phyloP scores from a whole-genome alignment of 1,140 invertebrate genomes.

The Solen grandis region DNA sequence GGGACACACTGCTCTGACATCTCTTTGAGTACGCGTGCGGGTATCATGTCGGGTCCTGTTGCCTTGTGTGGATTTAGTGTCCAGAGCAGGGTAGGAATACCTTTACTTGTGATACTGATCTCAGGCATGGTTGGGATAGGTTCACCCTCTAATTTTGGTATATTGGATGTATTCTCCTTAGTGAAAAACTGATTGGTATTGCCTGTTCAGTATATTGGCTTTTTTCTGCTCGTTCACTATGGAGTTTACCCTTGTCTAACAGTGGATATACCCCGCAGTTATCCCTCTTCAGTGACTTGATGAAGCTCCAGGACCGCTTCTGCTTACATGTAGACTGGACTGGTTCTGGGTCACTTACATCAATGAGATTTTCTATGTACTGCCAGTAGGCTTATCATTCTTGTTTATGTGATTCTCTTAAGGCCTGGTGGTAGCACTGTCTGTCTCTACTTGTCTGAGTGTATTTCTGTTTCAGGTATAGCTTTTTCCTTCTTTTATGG shows the following conservation, averaged over 20 bases:
- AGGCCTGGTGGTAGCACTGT: background rate
- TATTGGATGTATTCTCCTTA: background rate
- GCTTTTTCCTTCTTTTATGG: background rate
- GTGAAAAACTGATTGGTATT: slow-evolving; percentile 34
- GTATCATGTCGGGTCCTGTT: slow-evolving; percentile 35
- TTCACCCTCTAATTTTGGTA: background rate
- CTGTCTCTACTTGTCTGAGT: background rate
- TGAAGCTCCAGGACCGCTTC: background rate
- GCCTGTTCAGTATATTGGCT: slow-evolving; percentile 40
- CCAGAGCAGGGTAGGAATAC: background rate
- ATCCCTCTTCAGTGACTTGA: background rate
- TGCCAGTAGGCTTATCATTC: background rate
- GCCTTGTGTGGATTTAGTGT: slow-evolving; percentile 19
- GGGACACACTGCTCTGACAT: slow-evolving; percentile 2
- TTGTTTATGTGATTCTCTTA: background rate
- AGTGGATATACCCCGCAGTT: background rate
- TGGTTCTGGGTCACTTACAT: background rate
- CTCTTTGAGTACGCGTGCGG: slow-evolving; percentile 23
- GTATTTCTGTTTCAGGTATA: slow-evolving; percentile 5
- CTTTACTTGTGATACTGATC: background rate
- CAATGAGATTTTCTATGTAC: background rate
- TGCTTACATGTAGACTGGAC: background rate
- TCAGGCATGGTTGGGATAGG: background rate
- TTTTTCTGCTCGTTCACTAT: slow-evolving; percentile 15
- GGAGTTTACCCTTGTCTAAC: slow-evolving; percentile 22